These are phyloP conservation scores for Dicycla oo DNA, from an alignment of 2,888 invertebrate species.

Conservation along the genomic window DNA sequence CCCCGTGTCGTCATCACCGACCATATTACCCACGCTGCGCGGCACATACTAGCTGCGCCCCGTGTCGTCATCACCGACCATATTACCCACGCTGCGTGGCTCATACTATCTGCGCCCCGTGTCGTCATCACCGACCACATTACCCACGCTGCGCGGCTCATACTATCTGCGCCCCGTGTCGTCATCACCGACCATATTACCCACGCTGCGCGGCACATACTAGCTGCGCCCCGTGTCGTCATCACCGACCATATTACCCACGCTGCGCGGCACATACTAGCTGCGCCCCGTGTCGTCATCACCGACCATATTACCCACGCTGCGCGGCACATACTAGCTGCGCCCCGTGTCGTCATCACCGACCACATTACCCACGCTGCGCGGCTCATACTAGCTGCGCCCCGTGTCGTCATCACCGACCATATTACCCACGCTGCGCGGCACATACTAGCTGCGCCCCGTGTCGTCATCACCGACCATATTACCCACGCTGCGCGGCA, in stretches of 20 bases:
- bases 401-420: conserved; percentile 1
- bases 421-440: conserved; percentile 1
- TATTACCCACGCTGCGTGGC: conserved; percentile 3
- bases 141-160: not conserved
- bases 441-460: not conserved
- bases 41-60: not conserved
- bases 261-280: not conserved
- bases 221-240: not conserved
- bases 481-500: not conserved
- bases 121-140: conserved; percentile 13
- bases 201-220: not conserved
- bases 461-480: conserved; percentile 4
- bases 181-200: conserved; percentile 12
- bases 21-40: not conserved
- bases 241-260: conserved; percentile 13
- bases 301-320: conserved; percentile 4
- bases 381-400: not conserved
- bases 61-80: conserved; percentile 3
- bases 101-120: not conserved
- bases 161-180: not conserved
- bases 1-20: conserved; percentile 5
- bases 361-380: conserved; percentile 6
- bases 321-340: not conserved
- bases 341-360: conserved; percentile 4
- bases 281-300: not conserved